A percentile compares a stretch with the other conserved stretches of the same genome.
Conservation (phyloP, 1,140 invertebrate species). For the Cydia amplana region DNA sequence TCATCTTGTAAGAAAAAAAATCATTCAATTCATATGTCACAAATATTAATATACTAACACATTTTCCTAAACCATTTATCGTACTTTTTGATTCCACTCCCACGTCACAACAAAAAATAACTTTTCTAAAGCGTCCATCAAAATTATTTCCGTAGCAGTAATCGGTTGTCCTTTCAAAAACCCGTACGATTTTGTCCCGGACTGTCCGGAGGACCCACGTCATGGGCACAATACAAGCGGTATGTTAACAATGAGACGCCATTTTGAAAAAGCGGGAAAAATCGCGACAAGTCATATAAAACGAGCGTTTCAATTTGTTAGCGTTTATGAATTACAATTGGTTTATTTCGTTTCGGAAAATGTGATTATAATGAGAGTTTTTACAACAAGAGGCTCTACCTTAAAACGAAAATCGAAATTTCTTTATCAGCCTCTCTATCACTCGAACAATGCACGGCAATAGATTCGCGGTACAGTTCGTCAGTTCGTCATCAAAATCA, state of each 20-base stretch:
- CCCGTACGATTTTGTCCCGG: constrained; percentile 50
- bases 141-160: constrained; percentile 58
- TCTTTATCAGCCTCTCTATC: too few species aligned
- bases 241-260: constrained; percentile 42
- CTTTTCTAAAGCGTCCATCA: constrained; percentile 59
- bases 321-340: constrained; percentile 18
- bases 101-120: constrained; percentile 43
- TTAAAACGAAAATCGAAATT: too few species aligned
- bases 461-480: too few species aligned
- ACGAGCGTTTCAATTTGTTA: constrained; percentile 35
- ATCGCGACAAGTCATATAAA: constrained; percentile 54
- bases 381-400: background rate
- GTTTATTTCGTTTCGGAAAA: background rate
- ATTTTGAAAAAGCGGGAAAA: constrained; percentile 55
- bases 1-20: too few species aligned
- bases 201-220: constrained; percentile 55
- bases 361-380: background rate
- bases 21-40: background rate
- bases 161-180: constrained; percentile 49
- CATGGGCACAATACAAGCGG: constrained; percentile 54
- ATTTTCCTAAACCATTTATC: constrained; percentile 21
- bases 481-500: too few species aligned
- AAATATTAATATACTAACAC: background rate
- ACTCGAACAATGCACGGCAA: too few species aligned
- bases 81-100: constrained; percentile 15